Conservation (phyloP, 2,113 vertebrate genomes). For the Leptobrachium ailaonicum region DNA sequence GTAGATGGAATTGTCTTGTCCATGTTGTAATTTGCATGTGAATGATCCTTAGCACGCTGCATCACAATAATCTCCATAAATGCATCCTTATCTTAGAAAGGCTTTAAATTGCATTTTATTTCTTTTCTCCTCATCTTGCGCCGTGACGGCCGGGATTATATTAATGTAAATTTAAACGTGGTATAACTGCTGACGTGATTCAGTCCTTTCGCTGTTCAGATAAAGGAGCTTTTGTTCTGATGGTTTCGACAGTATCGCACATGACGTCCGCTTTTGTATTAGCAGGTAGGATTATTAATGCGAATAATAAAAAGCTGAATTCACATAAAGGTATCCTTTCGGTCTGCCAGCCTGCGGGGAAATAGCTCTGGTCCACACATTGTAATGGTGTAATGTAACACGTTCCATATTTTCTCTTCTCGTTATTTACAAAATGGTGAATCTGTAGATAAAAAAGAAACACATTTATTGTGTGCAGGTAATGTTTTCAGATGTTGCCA, state of each 20-base stretch:
- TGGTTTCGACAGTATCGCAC: not conserved
- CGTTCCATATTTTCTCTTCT: too few relatives aligned
- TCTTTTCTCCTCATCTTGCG: not conserved
- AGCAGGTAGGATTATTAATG: not conserved
- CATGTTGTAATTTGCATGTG: constrained; percentile 1
- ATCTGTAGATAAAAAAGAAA: too few relatives aligned
- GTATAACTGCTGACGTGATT: not conserved
- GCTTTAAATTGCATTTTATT: constrained; percentile 3
- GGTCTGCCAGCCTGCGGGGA: too few relatives aligned
- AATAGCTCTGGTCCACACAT: too few relatives aligned
- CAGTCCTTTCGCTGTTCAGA: not conserved
- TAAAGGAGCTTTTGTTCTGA: not conserved
- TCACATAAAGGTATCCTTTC: not conserved
- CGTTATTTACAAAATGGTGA: too few relatives aligned
- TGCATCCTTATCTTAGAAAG: not conserved
- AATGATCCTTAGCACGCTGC: not conserved
- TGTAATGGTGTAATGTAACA: too few relatives aligned
- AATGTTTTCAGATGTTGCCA: too few relatives aligned
- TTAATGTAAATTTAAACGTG: not conserved
- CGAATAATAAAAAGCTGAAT: not conserved
- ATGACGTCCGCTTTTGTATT: not conserved
- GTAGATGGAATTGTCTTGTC: not conserved
- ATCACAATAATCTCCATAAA: not conserved
- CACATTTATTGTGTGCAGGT: too few relatives aligned
- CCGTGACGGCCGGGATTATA: not conserved